Conservation (phyloP, 2,888 invertebrate genomes). For the Atethmia centrago region DNA sequence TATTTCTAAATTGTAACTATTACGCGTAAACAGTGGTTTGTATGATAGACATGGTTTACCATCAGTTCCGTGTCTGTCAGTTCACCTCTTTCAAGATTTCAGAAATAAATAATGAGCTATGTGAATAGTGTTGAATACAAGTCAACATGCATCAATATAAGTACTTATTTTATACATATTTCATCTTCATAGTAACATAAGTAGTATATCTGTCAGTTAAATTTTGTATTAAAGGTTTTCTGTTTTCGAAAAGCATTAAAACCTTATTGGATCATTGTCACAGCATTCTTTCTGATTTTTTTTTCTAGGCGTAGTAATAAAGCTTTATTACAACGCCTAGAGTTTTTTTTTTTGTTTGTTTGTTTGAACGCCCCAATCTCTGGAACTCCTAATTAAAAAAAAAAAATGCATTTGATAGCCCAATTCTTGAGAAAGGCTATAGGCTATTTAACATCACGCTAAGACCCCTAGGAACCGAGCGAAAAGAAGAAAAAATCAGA, state of each 20-base stretch:
- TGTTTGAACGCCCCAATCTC: too few relatives aligned
- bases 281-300: too few relatives aligned
- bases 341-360: too few relatives aligned
- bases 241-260: neutral
- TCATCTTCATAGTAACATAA: neutral
- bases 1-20: conserved; percentile 26
- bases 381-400: too few relatives aligned
- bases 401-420: too few relatives aligned
- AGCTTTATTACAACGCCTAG: too few relatives aligned
- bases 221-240: neutral
- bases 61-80: conserved; percentile 46
- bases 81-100: conserved; percentile 21
- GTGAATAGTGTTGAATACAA: conserved; percentile 13
- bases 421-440: too few relatives aligned
- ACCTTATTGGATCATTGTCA: neutral
- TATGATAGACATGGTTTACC: conserved; percentile 38
- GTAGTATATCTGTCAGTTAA: too few relatives aligned
- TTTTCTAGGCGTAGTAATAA: too few relatives aligned
- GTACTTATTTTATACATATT: neutral
- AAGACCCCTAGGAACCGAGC: too few relatives aligned
- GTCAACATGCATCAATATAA: neutral
- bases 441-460: too few relatives aligned
- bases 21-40: conserved; percentile 10
- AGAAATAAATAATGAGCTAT: conserved; percentile 15
- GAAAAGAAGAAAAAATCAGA: too few relatives aligned